Evolutionary conservation across 1,140 invertebrate genomes (phyloP), one percentile per base, ranked within the genome.

Genomic region (Aethina tumida): DNA sequence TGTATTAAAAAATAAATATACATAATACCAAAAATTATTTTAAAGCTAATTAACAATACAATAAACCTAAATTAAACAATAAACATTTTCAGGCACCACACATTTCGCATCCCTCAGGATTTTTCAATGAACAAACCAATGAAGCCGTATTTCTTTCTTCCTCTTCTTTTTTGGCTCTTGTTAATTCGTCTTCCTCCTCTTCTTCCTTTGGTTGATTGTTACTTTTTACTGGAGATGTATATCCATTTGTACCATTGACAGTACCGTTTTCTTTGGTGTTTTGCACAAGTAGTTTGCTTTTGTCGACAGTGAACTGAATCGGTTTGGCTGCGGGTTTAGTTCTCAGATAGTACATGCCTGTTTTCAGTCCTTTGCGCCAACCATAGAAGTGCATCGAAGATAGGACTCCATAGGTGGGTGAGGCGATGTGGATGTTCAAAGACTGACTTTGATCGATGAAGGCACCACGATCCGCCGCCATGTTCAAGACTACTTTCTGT

Each of bases 361-460:
- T 99, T 68, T 99, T 99, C 8, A 99, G 69, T 5, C 96, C 92
- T 62, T 81, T 72, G 70, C 90, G 85, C 96, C 96, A 99, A 0
- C 85, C 90, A 65, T 93, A 91, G 64, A 99, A 99, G 63, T 99
- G 96, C 78, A 99, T 97, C 5, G 94, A 97, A 2, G 90, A 93
- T 13, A 97, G 67, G 61, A 94, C 95, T 2, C 83, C 87, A 62
- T 89, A 91, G 53, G 83, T 92, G 4, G 96, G 90, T 56, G 92
- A 80, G 5, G 88, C 92, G 34, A 99, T 90, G 58, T 98, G 91
- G 45, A 99, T 81, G 60, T 98, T 99, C 39, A 99, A 73, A 0
- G 91, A 96, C 62, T 99, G 96, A 47, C 90, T 96, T 65, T 99
- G 97, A 68, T 99, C 96, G 58, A 99, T 98, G 57, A 90, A 99